Evolutionary conservation across 2,113 vertebrate species (phyloP).

Genomic region (Rhodinocichla rosea): DNA sequence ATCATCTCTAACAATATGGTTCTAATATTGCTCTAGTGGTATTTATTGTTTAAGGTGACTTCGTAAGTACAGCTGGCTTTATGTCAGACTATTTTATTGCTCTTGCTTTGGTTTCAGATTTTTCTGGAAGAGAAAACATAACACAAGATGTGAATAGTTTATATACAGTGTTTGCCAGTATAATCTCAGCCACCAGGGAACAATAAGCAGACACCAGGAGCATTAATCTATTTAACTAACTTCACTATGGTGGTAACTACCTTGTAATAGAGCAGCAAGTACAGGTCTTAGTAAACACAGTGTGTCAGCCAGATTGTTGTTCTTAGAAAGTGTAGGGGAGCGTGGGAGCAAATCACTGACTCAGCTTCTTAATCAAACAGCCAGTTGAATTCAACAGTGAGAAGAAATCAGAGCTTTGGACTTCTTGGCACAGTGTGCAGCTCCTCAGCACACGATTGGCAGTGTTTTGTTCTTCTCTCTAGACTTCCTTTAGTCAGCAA

Average conservation of each 20-base stretch:
- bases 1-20: background rate
- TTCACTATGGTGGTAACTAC: background rate
- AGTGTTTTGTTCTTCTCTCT: background rate
- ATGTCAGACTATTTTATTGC: background rate
- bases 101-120: background rate
- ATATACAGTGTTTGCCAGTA: background rate
- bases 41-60: background rate
- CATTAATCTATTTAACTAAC: background rate
- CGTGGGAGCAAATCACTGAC: background rate
- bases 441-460: background rate
- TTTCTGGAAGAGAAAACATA: background rate
- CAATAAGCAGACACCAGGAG: background rate
- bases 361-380: background rate
- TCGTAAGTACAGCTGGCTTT: background rate
- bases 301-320: background rate
- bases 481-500: background rate
- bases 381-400: background rate
- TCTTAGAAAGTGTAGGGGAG: background rate
- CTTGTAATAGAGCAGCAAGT: background rate
- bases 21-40: background rate
- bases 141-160: background rate
- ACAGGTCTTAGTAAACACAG: background rate
- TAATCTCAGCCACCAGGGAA: background rate
- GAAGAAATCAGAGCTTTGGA: background rate
- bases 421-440: no score